Evolutionary conservation across 2,113 vertebrate species (phyloP), one percentile per base, ranked within the genome.

Genomic region (Sinocyclocheilus maitianheensis): DNA sequence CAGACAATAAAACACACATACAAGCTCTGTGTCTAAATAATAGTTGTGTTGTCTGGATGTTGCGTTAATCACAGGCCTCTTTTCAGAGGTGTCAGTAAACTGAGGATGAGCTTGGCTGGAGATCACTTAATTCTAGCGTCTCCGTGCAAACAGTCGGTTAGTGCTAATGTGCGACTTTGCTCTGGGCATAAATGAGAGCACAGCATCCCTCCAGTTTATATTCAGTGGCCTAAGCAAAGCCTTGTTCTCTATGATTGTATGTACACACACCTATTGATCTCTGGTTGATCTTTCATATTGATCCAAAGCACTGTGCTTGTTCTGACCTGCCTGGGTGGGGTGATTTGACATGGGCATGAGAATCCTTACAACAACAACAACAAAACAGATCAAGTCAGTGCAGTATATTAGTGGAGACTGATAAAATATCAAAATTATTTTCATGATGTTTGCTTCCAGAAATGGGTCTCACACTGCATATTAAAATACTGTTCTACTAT

Each of bases 41-140:
- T 81, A 87, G 84, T 89, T 84, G 62, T 87, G 85, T 80, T 87
- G 83, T 74, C 72, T 87, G 78, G 85, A 79, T 89, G 88, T 85
- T 72, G 81, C 72, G 84, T 67, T 87, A 85, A 89, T 87, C 85
- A 87, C 81, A 86, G 74, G 26, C 63, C 65, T 86, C 83, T 85
- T 83, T 76, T 30, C 63, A 20, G 83, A 81, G 83, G 74, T 89
- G 88, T 83, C 84, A 84, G 85, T 82, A 85, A 85, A 83, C 81
- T 55, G 65, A 72, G 48, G 48, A 71, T 72, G 65, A 55, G 81
- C 81, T 83, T 72, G 81, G 81, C 88, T 89, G 86, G 86, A 85
- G 84, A 75, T 72, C 75, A 67, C 86, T 89, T 89, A 87, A 89
- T 85, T 87, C 83, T 77, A 85, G 78, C 24, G 24, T 89, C 83